A percentile compares a stretch with the other conserved stretches of the same genome.
Evolutionary conservation across 2,113 vertebrate genomes (phyloP).

Genomic region (Muntiacus muntjak): DNA sequence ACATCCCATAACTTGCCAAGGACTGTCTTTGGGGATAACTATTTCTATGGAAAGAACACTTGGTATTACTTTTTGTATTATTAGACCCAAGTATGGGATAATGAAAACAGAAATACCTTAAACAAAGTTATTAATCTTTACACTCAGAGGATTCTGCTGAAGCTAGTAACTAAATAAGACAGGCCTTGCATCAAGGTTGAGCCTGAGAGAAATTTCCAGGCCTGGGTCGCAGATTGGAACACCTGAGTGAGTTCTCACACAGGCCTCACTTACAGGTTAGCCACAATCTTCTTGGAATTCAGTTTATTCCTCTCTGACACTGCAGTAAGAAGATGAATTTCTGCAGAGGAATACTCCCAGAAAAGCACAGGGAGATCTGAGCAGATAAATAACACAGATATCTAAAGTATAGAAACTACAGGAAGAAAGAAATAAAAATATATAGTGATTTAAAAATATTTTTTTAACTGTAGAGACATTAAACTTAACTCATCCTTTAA

Average conservation of each 20-base stretch:
- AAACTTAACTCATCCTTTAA: conserved; percentile 28
- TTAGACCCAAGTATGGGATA: conserved; percentile 4
- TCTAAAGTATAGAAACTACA: background rate
- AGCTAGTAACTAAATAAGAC: background rate
- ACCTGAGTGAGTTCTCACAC: background rate
- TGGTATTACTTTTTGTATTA: conserved; percentile 26
- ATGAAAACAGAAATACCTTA: conserved; percentile 33
- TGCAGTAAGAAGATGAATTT: background rate
- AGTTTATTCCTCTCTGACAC: background rate
- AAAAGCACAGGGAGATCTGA: background rate
- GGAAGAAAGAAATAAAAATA: background rate
- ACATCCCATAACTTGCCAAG: conserved; percentile 6
- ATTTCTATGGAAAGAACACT: conserved; percentile 39
- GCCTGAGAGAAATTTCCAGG: background rate
- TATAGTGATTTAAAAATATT: background rate
- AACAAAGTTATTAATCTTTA: conserved; percentile 4
- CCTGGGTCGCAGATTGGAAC: background rate
- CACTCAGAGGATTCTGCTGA: background rate
- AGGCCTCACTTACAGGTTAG: background rate
- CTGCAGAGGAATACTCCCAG: background rate
- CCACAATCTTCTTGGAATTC: background rate
- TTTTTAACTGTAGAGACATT: background rate
- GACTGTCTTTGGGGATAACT: conserved; percentile 15
- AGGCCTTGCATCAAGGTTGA: background rate
- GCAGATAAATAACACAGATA: background rate